phyloP scores from a whole-genome alignment of 2,113 vertebrate genomes.

The Zosterops japonicus region DNA sequence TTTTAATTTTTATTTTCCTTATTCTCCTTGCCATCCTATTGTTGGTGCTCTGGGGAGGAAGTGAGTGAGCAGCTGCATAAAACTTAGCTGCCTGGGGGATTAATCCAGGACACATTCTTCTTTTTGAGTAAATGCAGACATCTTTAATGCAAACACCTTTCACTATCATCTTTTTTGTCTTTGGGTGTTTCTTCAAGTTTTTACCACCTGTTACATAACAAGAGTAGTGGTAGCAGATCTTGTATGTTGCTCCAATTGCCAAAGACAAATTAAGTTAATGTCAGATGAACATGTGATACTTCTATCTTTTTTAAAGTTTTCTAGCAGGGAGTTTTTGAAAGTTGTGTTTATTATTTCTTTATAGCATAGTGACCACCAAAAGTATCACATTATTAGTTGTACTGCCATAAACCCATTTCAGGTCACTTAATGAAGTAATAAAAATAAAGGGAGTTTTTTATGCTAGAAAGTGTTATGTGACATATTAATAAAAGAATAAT shows the following conservation, averaged over 20 bases:
- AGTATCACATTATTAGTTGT: not conserved
- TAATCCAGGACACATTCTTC: not conserved
- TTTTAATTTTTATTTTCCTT: not conserved
- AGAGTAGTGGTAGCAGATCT: not conserved
- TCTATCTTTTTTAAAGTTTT: not conserved
- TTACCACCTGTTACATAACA: accelerated
- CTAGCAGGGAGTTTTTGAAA: not conserved
- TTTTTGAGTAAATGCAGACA: not conserved
- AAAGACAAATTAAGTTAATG: not conserved
- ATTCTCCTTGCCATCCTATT: not conserved
- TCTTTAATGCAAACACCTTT: not conserved
- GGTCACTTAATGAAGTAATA: not conserved
- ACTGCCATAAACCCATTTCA: not conserved
- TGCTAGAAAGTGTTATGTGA: not conserved
- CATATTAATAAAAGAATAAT: not conserved
- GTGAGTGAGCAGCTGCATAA: not conserved
- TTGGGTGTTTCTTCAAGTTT: not conserved
- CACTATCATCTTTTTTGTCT: not conserved
- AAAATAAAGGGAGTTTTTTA: not conserved
- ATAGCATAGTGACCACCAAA: not conserved
- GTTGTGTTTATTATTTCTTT: not conserved
- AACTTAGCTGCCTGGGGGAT: not conserved
- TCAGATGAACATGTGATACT: not conserved
- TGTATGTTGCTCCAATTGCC: not conserved
- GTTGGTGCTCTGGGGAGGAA: not conserved